Conservation (phyloP, 2,113 vertebrate species). For the Picathartes gymnocephalus region DNA sequence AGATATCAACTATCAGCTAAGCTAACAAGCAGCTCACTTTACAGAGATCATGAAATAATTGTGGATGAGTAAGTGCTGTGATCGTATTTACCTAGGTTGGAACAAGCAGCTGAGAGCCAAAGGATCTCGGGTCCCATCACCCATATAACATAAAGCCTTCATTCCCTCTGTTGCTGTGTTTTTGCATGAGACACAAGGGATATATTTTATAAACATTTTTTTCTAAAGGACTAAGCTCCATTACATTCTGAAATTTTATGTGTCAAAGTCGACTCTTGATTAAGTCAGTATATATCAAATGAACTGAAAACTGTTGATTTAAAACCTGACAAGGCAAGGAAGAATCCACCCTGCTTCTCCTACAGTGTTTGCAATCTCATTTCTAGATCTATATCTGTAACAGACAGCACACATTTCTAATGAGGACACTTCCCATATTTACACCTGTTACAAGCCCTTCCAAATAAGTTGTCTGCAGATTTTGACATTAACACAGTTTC, state of each 20-base stretch:
- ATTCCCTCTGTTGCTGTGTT: background rate
- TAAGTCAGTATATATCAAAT: background rate
- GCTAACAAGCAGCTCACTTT: background rate
- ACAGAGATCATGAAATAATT: background rate
- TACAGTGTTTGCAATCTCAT: background rate
- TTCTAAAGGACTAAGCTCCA: background rate
- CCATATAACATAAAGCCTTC: fast-evolving
- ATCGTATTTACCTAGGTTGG: background rate
- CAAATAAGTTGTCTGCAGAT: background rate
- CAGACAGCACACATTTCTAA: background rate
- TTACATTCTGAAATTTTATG: background rate
- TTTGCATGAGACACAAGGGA: background rate
- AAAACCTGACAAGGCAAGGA: background rate
- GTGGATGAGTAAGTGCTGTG: background rate
- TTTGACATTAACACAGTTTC: background rate
- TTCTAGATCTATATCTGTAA: background rate
- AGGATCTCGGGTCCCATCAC: background rate
- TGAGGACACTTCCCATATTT: background rate
- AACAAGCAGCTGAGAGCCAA: background rate
- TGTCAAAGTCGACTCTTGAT: background rate
- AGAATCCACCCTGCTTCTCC: background rate
- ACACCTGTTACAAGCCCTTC: background rate
- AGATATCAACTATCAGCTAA: background rate
- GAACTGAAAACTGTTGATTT: background rate
- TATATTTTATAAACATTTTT: background rate